A percentile compares a stretch with the other conserved stretches of the same genome.
phyloP scores from a whole-genome alignment of 2,888 invertebrate genomes.

The Troilus luridus region DNA sequence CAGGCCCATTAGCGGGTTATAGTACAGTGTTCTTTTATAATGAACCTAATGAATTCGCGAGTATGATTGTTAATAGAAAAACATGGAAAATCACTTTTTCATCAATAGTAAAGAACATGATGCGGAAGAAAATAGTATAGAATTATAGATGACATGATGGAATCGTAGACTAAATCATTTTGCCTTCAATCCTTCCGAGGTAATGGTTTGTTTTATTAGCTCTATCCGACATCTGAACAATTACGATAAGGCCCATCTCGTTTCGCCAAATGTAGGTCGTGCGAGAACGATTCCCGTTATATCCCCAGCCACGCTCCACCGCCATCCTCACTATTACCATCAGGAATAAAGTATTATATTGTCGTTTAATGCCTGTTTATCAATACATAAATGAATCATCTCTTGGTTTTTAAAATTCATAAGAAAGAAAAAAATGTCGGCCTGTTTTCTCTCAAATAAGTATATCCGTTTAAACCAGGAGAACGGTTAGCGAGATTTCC shows the following conservation, averaged over 20 bases:
- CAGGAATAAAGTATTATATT: neutral
- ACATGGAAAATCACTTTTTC: neutral
- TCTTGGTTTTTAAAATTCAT: no score
- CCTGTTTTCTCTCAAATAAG: no score
- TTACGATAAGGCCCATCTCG: constrained; percentile 19
- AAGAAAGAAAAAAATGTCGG: no score
- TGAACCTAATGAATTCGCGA: no score
- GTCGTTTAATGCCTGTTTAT: no score
- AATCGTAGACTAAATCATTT: neutral
- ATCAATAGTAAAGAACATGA: neutral
- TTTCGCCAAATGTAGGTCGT: neutral
- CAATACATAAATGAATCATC: no score
- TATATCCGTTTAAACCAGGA: no score
- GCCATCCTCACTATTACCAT: neutral
- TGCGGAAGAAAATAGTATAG: neutral
- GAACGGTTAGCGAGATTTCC: no score
- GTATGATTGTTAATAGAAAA: neutral
- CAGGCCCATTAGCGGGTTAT: no score
- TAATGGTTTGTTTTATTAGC: constrained; percentile 39
- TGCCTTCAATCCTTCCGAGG: neutral
- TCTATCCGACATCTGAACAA: constrained; percentile 14
- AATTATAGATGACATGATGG: constrained; percentile 12
- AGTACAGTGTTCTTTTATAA: no score
- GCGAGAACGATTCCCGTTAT: neutral
- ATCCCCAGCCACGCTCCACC: neutral